These are phyloP conservation scores for Mus spicilegus DNA, from an alignment of 2,113 vertebrate species.

Conservation along the genomic window DNA sequence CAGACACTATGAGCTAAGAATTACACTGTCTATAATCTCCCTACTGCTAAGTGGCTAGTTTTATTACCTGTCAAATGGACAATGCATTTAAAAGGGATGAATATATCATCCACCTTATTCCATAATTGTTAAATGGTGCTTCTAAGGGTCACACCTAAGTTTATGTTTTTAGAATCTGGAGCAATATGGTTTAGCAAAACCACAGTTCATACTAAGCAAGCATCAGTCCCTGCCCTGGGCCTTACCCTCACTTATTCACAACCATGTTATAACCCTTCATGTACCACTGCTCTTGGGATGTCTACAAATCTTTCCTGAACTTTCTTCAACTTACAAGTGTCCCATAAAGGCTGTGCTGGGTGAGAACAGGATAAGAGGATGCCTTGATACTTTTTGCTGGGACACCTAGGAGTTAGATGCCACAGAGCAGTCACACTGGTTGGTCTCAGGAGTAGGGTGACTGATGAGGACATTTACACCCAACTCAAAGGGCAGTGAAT, in stretches of 20 bases:
- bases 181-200: not conserved
- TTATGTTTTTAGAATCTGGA: conserved; percentile 5
- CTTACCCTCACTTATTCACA: not conserved
- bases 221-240: not conserved
- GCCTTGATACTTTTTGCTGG: not conserved
- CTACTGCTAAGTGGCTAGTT: not conserved
- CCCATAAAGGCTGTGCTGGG: not conserved
- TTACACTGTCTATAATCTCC: not conserved
- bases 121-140: not conserved
- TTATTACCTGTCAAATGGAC: not conserved
- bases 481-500: fast-evolving
- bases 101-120: not conserved
- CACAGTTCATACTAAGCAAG: not conserved
- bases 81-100: not conserved
- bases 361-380: not conserved
- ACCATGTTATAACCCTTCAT: not conserved
- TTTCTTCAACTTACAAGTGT: not conserved
- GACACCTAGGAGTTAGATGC: not conserved
- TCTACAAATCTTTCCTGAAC: not conserved
- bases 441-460: not conserved
- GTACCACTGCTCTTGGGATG: not conserved
- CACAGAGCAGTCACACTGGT: not conserved
- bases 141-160: conserved; percentile 15
- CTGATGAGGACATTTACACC: not conserved
- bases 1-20: not conserved